Evolutionary conservation across 2,113 vertebrate species (phyloP), one percentile per base, ranked within the genome.

Genomic region (Procavia capensis): DNA sequence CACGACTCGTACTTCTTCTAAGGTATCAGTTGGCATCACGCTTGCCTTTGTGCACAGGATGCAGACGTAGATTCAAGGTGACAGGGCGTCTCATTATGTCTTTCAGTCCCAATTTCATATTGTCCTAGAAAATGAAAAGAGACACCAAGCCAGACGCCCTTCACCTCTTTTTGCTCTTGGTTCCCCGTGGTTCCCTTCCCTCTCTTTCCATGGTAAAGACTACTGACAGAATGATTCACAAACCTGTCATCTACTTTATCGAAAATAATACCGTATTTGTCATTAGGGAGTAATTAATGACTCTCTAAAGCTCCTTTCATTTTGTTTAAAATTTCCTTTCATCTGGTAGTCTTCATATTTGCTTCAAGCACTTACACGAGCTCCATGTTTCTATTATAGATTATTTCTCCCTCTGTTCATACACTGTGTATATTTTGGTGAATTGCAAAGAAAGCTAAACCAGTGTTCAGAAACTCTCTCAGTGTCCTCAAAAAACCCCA

Each of bases 401-500:
- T 70, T 57, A 9, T 39, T 54, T 89, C 45, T 41, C 7, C 25
- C 17, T 45, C 45, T 22, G 57, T 82, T 68, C 39, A 54, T 61
- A 3, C 17, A 59, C 31, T 63, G 29, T 74, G 11, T 19, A 34
- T 85, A 45, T 81, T 68, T 76, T 82, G 45, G 31, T 36, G 39
- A 86, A 75, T 36, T 74, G 72, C 19, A 34, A 82, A 45, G 29
- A 88, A 39, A 83, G 31, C 27, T 66, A 70, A 24, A 5, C n/a
- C 47, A 22, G 19, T 82, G 17, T 36, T 95, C 17, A 85, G 20
- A 39, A 90, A 54, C 29, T 39, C 36, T 86, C 86, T 31, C 29
- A 39, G 39, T 94, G 63, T 70, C 88, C 75, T 17, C 64, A 22
- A 41, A 78, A 93, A 90, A 84, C 24, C 68, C 39, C n/a, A 95